phyloP scores from a whole-genome alignment of 2,113 vertebrate genomes.

The Pao palembangensis region DNA sequence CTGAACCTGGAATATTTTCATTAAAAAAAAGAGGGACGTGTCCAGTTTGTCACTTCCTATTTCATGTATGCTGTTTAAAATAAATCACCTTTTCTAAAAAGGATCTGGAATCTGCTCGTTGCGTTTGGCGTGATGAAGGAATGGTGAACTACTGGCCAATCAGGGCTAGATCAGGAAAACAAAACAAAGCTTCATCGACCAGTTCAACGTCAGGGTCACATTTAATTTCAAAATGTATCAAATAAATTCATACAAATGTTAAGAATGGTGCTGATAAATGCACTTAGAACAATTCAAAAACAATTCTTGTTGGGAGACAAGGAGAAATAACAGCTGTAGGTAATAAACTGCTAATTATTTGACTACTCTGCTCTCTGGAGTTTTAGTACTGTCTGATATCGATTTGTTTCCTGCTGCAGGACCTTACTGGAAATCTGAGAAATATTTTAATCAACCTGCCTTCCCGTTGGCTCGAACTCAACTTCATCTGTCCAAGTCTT shows the following conservation, averaged over 20 bases:
- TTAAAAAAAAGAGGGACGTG: conserved; percentile 31
- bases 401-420: too few relatives aligned
- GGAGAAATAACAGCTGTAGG: too few relatives aligned
- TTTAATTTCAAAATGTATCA: conserved; percentile 93
- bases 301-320: conserved; percentile 58
- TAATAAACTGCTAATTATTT: too few relatives aligned
- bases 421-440: too few relatives aligned
- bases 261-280: conserved; percentile 91
- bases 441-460: too few relatives aligned
- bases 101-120: not conserved
- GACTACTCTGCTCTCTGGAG: too few relatives aligned
- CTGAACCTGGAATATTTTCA: conserved; percentile 6
- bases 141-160: not conserved
- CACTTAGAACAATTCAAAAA: conserved; percentile 88
- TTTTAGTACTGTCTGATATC: too few relatives aligned
- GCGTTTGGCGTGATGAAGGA: not conserved
- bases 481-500: too few relatives aligned
- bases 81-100: conserved; percentile 71
- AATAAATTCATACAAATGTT: conserved; percentile 98
- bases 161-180: conserved; percentile 19
- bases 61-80: conserved; percentile 57
- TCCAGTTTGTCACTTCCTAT: conserved; percentile 31
- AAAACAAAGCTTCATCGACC: conserved; percentile 59
- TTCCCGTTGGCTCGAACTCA: too few relatives aligned
- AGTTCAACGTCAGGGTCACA: conserved; percentile 91